Evolutionary conservation across 2,113 vertebrate species (phyloP).

Genomic region (Festucalex cinctus): DNA sequence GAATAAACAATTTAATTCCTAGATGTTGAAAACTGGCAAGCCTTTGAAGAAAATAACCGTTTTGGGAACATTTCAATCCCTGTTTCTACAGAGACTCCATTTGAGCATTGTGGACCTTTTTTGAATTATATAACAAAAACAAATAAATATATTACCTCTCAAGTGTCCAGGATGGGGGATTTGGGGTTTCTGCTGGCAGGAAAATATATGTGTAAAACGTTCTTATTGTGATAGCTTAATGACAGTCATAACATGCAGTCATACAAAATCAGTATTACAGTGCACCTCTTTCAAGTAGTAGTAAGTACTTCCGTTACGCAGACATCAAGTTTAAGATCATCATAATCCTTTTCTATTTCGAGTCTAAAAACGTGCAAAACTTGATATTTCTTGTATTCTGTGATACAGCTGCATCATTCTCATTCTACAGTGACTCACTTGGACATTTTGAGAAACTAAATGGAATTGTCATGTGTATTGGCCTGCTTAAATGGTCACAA

Average conservation of each 20-base stretch:
- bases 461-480: background rate
- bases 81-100: slow-evolving; percentile 14
- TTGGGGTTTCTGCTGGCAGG: background rate
- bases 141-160: slow-evolving; percentile 1
- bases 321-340: background rate
- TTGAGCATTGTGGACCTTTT: slow-evolving; percentile 12
- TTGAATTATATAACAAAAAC: slow-evolving; percentile 4
- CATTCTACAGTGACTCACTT: background rate
- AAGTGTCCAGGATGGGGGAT: background rate
- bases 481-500: background rate
- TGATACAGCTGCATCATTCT: background rate
- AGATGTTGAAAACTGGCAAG: slow-evolving; percentile 10
- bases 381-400: background rate
- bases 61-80: slow-evolving; percentile 5
- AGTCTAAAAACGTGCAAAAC: background rate
- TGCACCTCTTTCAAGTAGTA: background rate
- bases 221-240: background rate
- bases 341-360: background rate
- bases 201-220: background rate
- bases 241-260: background rate
- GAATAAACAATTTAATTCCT: slow-evolving; percentile 17
- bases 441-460: background rate
- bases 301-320: background rate
- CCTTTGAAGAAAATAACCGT: slow-evolving; percentile 28
- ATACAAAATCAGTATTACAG: too few species aligned